Conservation (phyloP, 2,113 vertebrate genomes). For the Puntigrus tetrazona region DNA sequence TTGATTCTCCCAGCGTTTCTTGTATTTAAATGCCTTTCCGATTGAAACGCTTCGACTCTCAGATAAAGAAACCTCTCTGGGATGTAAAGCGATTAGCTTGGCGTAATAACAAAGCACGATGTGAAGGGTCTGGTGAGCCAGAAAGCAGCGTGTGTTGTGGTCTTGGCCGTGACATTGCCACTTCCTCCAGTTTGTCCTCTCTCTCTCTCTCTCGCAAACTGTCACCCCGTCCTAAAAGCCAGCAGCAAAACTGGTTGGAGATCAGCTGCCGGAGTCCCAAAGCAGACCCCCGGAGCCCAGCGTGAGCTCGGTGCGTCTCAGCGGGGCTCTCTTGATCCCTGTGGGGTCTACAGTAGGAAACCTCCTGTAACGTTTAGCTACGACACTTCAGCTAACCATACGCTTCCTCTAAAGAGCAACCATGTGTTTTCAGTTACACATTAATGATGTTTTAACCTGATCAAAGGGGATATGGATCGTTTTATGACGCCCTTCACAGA, state of each 20-base stretch:
- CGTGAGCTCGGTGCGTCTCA: constrained; percentile 11
- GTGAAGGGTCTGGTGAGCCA: background rate
- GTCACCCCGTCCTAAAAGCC: constrained; percentile 8
- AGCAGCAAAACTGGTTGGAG: background rate
- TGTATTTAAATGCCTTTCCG: background rate
- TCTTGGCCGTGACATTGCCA: constrained; percentile 35
- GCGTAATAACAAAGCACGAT: background rate
- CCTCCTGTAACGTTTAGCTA: constrained; percentile 45
- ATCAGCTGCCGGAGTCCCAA: background rate
- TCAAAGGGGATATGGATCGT: constrained; percentile 45
- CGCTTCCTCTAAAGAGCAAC: constrained; percentile 47
- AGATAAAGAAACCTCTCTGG: background rate
- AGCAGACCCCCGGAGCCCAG: constrained; percentile 8
- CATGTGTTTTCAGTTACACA: constrained; percentile 54
- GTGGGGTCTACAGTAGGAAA: constrained; percentile 55
- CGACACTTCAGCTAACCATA: constrained; percentile 42
- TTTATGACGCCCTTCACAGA: constrained; percentile 35
- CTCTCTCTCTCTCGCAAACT: background rate
- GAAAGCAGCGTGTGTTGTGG: background rate
- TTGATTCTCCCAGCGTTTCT: background rate
- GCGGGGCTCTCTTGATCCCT: constrained; percentile 54
- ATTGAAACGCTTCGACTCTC: background rate
- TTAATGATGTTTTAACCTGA: constrained; percentile 55
- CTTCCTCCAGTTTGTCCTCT: background rate
- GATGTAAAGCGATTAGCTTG: background rate